Conservation (phyloP, 2,888 invertebrate genomes). For the Diarsia dahlii region DNA sequence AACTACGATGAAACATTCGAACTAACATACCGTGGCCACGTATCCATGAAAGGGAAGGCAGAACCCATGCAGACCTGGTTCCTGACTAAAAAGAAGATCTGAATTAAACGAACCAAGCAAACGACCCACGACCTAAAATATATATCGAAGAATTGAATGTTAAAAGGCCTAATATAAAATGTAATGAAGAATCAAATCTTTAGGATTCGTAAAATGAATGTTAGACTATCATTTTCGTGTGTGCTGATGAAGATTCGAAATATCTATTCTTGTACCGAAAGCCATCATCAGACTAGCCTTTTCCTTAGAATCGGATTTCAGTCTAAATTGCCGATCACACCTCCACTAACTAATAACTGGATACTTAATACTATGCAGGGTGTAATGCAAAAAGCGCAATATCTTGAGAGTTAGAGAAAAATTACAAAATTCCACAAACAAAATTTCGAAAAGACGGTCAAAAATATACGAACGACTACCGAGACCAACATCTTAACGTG, state of each 20-base stretch:
- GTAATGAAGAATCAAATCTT: constrained; percentile 9
- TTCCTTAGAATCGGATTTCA: background rate
- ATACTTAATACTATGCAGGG: background rate
- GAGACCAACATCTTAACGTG: background rate
- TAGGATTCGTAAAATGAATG: background rate
- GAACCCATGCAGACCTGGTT: constrained; percentile 99
- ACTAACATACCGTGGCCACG: constrained; percentile 96
- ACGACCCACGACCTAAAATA: constrained; percentile 28
- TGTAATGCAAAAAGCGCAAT: background rate
- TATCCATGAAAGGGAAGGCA: constrained; percentile 98
- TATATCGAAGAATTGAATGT: constrained; percentile 27
- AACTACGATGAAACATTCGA: constrained; percentile 96
- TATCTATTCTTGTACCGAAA: background rate
- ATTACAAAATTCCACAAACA: background rate
- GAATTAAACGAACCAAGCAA: constrained; percentile 31
- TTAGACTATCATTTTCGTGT: background rate
- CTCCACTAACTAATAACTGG: background rate
- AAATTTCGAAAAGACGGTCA: background rate
- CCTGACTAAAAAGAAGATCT: constrained; percentile 89
- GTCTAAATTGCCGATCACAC: background rate
- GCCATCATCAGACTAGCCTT: background rate
- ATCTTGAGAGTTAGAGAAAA: background rate
- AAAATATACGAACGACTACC: background rate
- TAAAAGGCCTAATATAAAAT: constrained; percentile 15
- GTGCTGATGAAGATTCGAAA: background rate